Evolutionary conservation across 2,113 vertebrate species (phyloP), one percentile per base, ranked within the genome.

Genomic region (Podarcis raffonei): DNA sequence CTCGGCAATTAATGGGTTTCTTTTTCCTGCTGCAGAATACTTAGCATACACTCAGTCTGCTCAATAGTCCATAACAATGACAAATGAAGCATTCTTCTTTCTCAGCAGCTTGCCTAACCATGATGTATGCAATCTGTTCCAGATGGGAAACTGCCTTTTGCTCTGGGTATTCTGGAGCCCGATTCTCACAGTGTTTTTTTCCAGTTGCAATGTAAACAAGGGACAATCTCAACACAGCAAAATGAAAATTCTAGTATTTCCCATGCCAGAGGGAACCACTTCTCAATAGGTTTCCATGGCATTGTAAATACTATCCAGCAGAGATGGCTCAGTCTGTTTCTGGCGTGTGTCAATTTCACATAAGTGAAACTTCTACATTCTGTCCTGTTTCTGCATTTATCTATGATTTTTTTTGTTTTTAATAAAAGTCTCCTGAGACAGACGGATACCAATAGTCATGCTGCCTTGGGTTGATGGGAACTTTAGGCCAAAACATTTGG

Each of bases 111-210:
- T 90, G 90, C 87, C 88, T 84, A 85, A 84, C 90, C 69, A 90
- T 89, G 77, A 93, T 18, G 87, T 66, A 77, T 68, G 68, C 79
- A 71, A 82, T 83, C 89, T 69, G 79, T 79, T 95, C 94, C 93
- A 95, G 87, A 93, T 90, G 94, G 89, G 86, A 83, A 93, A 75
- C 90, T 89, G 66, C 3, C 23, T 1, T 77, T 88, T 74, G 66
- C 9, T 4, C 59, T 88, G 91, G 20, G 90, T 53, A 48, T 92
- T 68, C 65, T 6, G 75, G 39, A 20, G 59, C 1, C 39, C 42
- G 1, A 71, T 84, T 53, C 42, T 72, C 30, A n/a, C 16, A 53
- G 22, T 62, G 68, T 16, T 82, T 81, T 82, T 20, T n/a, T 13
- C 69, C 13, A 12, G 15, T 30, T 27, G 2, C 11, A 65, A 57